Percentiles rank a stretch among this genome's conserved stretches.
Conservation (phyloP, 1,140 invertebrate genomes). For the Drosophila parabipectinata region DNA sequence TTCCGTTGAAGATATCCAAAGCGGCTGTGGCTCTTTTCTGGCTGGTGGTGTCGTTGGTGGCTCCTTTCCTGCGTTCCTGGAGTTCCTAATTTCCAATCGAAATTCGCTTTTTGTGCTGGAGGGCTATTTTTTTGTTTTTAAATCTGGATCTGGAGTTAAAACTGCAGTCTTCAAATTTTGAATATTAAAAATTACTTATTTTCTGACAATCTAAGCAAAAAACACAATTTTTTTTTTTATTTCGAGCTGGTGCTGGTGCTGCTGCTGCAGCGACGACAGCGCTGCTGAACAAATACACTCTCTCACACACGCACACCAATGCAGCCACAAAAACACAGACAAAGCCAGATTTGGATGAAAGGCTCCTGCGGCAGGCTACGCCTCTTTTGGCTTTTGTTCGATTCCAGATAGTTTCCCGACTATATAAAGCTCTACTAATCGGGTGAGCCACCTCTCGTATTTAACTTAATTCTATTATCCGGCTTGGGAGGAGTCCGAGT, state of each 20-base stretch:
- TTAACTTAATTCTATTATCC: background rate
- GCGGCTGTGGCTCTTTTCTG: slow-evolving; percentile 56
- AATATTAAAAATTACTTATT: slow-evolving; percentile 30
- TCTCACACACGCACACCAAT: slow-evolving; percentile 29
- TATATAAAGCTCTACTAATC: background rate
- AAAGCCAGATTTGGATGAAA: slow-evolving; percentile 73
- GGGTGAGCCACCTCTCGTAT: background rate
- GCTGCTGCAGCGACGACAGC: slow-evolving; percentile 25
- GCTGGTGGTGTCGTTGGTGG: background rate
- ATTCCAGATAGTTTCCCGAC: background rate
- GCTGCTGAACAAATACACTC: slow-evolving; percentile 37
- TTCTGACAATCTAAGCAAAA: slow-evolving; percentile 72
- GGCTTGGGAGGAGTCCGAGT: background rate
- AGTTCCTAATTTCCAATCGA: slow-evolving; percentile 25
- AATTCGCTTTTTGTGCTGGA: slow-evolving; percentile 13
- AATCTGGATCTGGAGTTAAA: slow-evolving; percentile 30
- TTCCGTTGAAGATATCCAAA: slow-evolving; percentile 83
- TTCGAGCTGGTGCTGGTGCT: slow-evolving; percentile 16
- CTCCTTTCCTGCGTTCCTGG: background rate
- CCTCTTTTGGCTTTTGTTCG: slow-evolving; percentile 30
- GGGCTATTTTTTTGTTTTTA: slow-evolving; percentile 11
- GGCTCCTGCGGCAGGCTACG: slow-evolving; percentile 61
- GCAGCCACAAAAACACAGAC: slow-evolving; percentile 51
- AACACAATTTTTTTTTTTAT: slow-evolving; percentile 29
- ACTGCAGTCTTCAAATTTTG: slow-evolving; percentile 59